phyloP scores from a whole-genome alignment of 1,140 invertebrate species.

The Macrocentrus cingulum region DNA sequence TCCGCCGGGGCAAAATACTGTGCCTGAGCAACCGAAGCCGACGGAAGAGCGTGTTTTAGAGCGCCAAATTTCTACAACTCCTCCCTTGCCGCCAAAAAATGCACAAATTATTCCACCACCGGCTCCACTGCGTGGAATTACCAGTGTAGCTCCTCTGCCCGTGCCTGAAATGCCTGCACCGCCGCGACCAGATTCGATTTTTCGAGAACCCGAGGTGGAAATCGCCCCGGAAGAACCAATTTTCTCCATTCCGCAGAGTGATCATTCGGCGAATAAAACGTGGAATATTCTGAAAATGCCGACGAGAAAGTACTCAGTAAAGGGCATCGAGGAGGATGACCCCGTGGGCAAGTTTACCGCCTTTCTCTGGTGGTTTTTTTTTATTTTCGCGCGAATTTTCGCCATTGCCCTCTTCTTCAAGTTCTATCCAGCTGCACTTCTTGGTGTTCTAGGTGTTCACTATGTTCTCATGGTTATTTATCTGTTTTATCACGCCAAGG shows the following conservation, averaged over 20 bases:
- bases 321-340: conserved; percentile 71
- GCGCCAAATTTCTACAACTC: conserved; percentile 47
- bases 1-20: conserved; percentile 9
- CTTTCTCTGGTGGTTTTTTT: conserved; percentile 73
- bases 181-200: conserved; percentile 51
- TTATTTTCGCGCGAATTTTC: conserved; percentile 68
- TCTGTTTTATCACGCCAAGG: conserved; percentile 62
- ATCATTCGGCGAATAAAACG: conserved; percentile 8
- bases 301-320: conserved; percentile 42
- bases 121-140: conserved; percentile 50
- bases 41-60: conserved; percentile 33
- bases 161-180: conserved; percentile 53
- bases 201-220: conserved; percentile 26
- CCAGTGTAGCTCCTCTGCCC: conserved; percentile 46
- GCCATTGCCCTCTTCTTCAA: conserved; percentile 70
- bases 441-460: conserved; percentile 62
- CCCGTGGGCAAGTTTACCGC: conserved; percentile 65
- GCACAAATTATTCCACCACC: conserved; percentile 49
- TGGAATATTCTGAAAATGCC: conserved; percentile 39
- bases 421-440: conserved; percentile 65
- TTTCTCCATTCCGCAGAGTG: conserved; percentile 15
- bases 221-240: conserved; percentile 18
- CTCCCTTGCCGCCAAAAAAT: conserved; percentile 56
- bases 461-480: conserved; percentile 64
- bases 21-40: neutral